These are phyloP conservation scores for Machimus rusticus DNA, from an alignment of 2,888 invertebrate genomes.

Conservation along the genomic window DNA sequence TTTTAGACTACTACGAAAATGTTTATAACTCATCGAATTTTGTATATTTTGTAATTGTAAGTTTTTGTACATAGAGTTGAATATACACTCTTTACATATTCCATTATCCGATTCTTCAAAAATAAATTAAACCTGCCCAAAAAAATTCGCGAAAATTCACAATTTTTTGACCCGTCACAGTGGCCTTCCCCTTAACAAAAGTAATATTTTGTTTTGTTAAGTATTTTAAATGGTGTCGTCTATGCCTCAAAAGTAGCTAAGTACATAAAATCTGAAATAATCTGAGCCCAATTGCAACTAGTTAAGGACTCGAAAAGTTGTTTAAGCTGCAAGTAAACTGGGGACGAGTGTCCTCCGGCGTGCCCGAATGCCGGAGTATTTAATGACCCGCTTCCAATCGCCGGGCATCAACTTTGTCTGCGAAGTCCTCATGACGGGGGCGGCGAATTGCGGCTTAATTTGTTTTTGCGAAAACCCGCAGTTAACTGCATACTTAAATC, in stretches of 20 bases:
- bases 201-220: background rate
- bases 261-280: background rate
- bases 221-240: background rate
- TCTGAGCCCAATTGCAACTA: background rate
- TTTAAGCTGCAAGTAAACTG: background rate
- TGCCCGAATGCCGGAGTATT: background rate
- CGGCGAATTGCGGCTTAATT: background rate
- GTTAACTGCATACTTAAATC: background rate
- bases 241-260: background rate
- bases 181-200: no score
- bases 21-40: no score
- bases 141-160: no score
- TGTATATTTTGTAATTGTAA: no score
- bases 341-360: background rate
- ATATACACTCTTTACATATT: no score
- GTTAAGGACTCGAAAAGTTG: background rate
- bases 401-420: background rate
- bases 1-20: no score
- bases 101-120: no score
- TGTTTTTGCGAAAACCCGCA: background rate
- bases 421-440: background rate
- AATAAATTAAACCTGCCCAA: no score
- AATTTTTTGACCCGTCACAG: no score
- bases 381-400: background rate
- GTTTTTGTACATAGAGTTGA: no score